Conservation (phyloP, 2,888 invertebrate genomes). For the Hirtodrosophila duncani region DNA sequence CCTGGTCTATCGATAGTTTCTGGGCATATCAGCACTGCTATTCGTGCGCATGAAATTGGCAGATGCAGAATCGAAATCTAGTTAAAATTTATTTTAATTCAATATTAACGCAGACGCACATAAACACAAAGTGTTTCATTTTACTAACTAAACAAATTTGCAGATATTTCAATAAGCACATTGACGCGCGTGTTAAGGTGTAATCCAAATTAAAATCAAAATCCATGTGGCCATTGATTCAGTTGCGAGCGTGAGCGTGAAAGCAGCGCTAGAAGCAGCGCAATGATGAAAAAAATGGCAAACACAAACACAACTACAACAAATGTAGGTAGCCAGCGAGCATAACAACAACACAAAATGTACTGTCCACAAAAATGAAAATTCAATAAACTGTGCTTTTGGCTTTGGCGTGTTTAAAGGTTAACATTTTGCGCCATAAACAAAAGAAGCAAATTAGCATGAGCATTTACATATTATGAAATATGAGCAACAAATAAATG, state of each 20-base stretch:
- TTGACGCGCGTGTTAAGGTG: conserved; percentile 39
- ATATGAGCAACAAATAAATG: conserved; percentile 44
- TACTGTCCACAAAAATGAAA: conserved; percentile 46
- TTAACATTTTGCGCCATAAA: conserved; percentile 39
- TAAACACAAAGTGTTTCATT: conserved; percentile 33
- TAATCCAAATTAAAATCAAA: conserved; percentile 15
- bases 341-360: conserved; percentile 26
- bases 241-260: conserved; percentile 41
- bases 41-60: conserved; percentile 38
- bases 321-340: conserved; percentile 59
- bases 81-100: conserved; percentile 43
- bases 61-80: conserved; percentile 36
- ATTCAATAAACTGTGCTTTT: conserved; percentile 65
- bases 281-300: conserved; percentile 62
- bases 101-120: conserved; percentile 37
- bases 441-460: no score
- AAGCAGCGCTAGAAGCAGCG: conserved; percentile 57
- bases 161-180: conserved; percentile 22
- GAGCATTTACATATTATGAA: conserved; percentile 66
- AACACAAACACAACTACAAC: conserved; percentile 62
- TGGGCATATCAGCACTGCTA: conserved; percentile 3
- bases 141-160: conserved; percentile 31
- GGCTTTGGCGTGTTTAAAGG: conserved; percentile 39
- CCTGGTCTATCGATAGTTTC: not conserved
- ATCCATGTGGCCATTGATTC: conserved; percentile 53